Conservation (phyloP, 2,113 vertebrate species). For the Brachirus orientalis region DNA sequence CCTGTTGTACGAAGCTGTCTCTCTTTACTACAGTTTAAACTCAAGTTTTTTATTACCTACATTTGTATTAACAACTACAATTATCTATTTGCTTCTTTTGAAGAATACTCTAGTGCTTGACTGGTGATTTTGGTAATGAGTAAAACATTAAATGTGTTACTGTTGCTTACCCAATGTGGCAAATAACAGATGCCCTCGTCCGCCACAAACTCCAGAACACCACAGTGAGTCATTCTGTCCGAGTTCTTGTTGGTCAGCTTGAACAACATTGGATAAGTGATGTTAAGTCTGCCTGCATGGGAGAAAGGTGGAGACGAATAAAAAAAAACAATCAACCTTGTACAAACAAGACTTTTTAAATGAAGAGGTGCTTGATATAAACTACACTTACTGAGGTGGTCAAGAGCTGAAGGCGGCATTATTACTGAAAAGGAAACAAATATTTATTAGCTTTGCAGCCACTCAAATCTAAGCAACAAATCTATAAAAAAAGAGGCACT, state of each 20-base stretch:
- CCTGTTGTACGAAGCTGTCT: no score
- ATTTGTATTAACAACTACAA: no score
- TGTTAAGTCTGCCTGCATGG: conserved; percentile 91
- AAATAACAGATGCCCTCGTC: conserved; percentile 98
- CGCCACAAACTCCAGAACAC: conserved; percentile 97
- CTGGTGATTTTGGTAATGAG: no score
- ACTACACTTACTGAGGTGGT: conserved; percentile 95
- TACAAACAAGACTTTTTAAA: neutral
- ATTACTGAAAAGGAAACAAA: conserved; percentile 86
- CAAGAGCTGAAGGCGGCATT: conserved; percentile 97
- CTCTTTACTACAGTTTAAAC: no score
- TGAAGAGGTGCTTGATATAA: neutral
- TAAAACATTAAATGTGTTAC: neutral
- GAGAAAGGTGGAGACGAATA: neutral
- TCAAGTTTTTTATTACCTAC: no score
- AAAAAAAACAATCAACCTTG: neutral
- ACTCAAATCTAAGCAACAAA: no score
- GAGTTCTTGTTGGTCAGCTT: conserved; percentile 99
- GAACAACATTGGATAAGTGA: conserved; percentile 98
- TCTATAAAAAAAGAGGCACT: no score
- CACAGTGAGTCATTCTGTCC: conserved; percentile 96
- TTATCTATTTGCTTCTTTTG: neutral
- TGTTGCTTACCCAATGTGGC: conserved; percentile 93
- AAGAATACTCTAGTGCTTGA: neutral
- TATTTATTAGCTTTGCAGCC: neutral